Evolutionary conservation across 2,797 vertebrate species (phyloP), one percentile per base, ranked within the genome.

Genomic region (Erethizon dorsatum): DNA sequence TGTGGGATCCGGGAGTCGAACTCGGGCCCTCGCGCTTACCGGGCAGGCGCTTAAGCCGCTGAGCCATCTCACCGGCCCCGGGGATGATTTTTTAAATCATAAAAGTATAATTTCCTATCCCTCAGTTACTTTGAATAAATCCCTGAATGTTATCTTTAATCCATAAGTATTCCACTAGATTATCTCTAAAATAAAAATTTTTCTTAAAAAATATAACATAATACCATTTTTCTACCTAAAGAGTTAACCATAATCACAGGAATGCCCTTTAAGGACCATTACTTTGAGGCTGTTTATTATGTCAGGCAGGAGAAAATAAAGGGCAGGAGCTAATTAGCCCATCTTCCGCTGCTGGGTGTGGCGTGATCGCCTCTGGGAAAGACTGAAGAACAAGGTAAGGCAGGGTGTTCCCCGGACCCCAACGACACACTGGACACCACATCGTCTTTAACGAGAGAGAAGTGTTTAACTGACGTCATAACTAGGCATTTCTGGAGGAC

Each of bases 101-200:
- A 85, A 84, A n/a, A 61, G 18, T 84, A 56, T 73, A 79, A 79
- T 18, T 83, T 28, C 18, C 47, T 45, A 57, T 11, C 15, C 7
- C 24, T 71, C 18, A 59, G 45, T 83, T 90, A 94, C 41, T 92
- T 94, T 83, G 20, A 83, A 73, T 65, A 83, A 83, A 83, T 79
- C 20, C 18, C n/a, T 33, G 28, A 59, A 78, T 69, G 50, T 56
- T 67, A 78, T 83, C 33, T 93, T 83, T 67, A 78, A 92, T 83
- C 37, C 50, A 78, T 57, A 89, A 89, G 45, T 26, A 63, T n/a
- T 71, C 85, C 4, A 86, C 1, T 65, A 94, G 45, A 57, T 52
- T 75, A 71, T 4, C 37, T n/a, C 65, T 88, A 91, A 80, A 77
- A 73, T 69, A 82, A 83, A 10, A 78, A 78, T 5, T 6, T 31